These are phyloP conservation scores for Eolophus roseicapilla DNA, from an alignment of 2,113 vertebrate genomes.

Conservation along the genomic window DNA sequence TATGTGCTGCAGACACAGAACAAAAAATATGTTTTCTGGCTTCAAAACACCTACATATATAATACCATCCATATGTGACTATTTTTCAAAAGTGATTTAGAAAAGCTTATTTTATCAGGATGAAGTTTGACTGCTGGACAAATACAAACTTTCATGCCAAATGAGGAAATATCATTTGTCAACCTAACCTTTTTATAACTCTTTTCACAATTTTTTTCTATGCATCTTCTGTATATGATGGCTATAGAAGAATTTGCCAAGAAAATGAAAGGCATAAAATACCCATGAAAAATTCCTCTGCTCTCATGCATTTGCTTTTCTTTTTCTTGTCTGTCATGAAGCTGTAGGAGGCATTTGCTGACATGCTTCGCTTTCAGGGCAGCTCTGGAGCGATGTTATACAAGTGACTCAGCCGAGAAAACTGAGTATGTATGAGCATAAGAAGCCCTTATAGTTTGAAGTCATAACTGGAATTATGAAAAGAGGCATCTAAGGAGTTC, in stretches of 20 bases:
- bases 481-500: neutral
- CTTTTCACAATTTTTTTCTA: neutral
- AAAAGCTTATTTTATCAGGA: constrained; percentile 43
- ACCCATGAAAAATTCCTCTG: constrained; percentile 21
- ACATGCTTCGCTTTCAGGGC: constrained; percentile 2
- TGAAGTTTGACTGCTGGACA: constrained; percentile 27
- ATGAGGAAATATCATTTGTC: constrained; percentile 41
- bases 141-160: constrained; percentile 23
- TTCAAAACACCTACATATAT: constrained; percentile 39
- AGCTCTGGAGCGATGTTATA: neutral
- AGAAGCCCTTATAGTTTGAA: neutral
- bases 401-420: neutral
- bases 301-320: constrained; percentile 11
- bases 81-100: constrained; percentile 35
- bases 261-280: constrained; percentile 41
- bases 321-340: neutral
- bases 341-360: constrained; percentile 40
- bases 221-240: neutral
- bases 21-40: constrained; percentile 56
- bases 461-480: neutral
- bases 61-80: constrained; percentile 46
- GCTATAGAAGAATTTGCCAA: constrained; percentile 16
- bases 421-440: neutral
- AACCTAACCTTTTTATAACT: constrained; percentile 18
- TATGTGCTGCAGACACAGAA: constrained; percentile 24